phyloP scores from a whole-genome alignment of 2,888 invertebrate species.

The Caenorhabditis afra region DNA sequence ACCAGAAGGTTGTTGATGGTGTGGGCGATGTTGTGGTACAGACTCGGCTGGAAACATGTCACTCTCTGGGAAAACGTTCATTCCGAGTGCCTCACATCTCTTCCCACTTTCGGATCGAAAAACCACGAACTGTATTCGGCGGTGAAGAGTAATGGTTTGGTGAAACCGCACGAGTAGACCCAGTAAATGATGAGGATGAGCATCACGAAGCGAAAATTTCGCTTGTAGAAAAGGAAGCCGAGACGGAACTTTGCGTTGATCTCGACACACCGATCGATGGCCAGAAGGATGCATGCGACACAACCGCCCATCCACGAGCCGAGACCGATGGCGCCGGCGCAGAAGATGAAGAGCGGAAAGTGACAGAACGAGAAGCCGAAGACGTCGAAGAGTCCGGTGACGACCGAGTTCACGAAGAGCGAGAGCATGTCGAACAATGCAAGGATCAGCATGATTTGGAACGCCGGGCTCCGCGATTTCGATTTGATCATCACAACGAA shows the following conservation, averaged over 20 bases:
- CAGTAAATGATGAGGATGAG: conserved; percentile 2
- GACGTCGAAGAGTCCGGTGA: conserved; percentile 30
- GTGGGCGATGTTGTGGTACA: conserved; percentile 43
- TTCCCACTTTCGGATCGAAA: conserved; percentile 36
- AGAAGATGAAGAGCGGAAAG: conserved; percentile 19
- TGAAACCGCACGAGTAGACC: conserved; percentile 19
- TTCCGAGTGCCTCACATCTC: neutral
- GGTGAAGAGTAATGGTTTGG: conserved; percentile 27
- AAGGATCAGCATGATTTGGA: conserved; percentile 37
- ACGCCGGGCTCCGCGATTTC: conserved; percentile 20
- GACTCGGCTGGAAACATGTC: neutral
- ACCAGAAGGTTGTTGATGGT: conserved; percentile 59
- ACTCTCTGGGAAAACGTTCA: too few species aligned
- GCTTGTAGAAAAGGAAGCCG: conserved; percentile 6
- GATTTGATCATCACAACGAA: conserved; percentile 18
- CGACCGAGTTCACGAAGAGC: conserved; percentile 27
- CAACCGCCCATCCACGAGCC: conserved; percentile 43
- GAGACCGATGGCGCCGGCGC: conserved; percentile 12
- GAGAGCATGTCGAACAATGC: conserved; percentile 35
- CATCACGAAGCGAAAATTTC: conserved; percentile 2
- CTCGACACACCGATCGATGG: conserved; percentile 34
- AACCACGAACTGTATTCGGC: conserved; percentile 27
- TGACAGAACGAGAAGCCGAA: conserved; percentile 29
- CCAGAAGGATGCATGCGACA: conserved; percentile 25
- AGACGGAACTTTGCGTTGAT: conserved; percentile 9